These are phyloP conservation scores for Deroplatys truncata DNA, from an alignment of 2,888 invertebrate genomes.

Conservation along the genomic window DNA sequence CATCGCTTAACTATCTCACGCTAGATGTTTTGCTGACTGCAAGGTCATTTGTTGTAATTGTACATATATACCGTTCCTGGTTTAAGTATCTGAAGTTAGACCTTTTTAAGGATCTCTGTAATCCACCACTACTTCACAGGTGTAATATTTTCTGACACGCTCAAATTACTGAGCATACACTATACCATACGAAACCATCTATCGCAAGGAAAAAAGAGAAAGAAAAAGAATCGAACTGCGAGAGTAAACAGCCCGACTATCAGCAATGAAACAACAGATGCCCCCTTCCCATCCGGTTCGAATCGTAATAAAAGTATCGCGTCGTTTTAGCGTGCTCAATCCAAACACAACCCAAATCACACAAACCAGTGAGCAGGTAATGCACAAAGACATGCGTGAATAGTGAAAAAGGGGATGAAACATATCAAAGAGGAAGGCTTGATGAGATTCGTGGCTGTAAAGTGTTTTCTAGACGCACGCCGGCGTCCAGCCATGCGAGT, in stretches of 20 bases:
- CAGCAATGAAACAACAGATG: neutral
- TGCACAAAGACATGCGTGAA: neutral
- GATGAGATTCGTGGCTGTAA: neutral
- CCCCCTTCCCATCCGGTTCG: neutral
- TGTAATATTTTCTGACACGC: too few species aligned
- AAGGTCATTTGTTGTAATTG: too few species aligned
- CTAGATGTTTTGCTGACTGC: too few species aligned
- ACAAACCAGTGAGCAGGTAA: slow-evolving; percentile 5
- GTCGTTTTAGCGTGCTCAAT: neutral
- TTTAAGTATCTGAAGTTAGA: too few species aligned
- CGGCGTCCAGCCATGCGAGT: neutral
- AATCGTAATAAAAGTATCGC: neutral
- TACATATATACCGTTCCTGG: too few species aligned
- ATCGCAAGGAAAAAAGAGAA: too few species aligned
- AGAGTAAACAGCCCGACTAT: neutral
- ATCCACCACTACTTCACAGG: too few species aligned
- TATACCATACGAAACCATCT: neutral
- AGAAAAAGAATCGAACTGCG: neutral
- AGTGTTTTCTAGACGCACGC: neutral
- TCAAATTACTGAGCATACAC: neutral
- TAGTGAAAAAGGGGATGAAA: neutral
- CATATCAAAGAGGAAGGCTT: neutral
- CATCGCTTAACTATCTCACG: too few species aligned
- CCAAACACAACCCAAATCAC: slow-evolving; percentile 4
- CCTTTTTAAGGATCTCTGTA: too few species aligned